phyloP scores from a whole-genome alignment of 2,888 invertebrate genomes.

The Nyleta sp. region DNA sequence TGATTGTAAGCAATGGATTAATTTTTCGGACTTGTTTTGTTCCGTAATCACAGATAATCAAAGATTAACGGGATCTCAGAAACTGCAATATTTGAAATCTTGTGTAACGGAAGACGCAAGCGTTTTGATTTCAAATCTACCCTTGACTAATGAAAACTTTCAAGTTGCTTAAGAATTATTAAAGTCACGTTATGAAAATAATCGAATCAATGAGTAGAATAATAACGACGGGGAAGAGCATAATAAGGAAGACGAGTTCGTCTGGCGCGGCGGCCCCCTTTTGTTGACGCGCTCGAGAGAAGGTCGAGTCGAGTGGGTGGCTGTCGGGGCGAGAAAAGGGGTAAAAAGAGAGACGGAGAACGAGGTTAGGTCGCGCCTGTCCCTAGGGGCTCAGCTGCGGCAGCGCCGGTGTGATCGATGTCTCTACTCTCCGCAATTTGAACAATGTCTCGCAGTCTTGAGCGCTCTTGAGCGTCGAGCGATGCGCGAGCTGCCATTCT shows the following conservation, averaged over 20 bases:
- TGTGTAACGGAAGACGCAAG: too few species aligned
- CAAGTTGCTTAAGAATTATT: too few species aligned
- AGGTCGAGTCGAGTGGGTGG: constrained; percentile 53
- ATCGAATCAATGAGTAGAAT: constrained; percentile 57
- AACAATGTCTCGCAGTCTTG: constrained; percentile 76
- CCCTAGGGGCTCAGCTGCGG: constrained; percentile 75
- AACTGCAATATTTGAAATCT: too few species aligned
- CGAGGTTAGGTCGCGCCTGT: constrained; percentile 67
- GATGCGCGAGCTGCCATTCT: constrained; percentile 71
- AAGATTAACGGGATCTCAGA: too few species aligned
- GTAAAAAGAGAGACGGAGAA: constrained; percentile 59
- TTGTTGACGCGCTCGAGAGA: constrained; percentile 50
- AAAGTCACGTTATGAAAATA: constrained; percentile 49
- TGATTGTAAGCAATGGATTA: too few species aligned
- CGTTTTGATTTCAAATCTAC: too few species aligned
- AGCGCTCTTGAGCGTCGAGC: constrained; percentile 58
- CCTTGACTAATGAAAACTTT: too few species aligned
- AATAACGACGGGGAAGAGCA: constrained; percentile 51
- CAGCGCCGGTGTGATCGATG: constrained; percentile 75
- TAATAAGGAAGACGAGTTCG: constrained; percentile 48
- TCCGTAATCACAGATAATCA: too few species aligned
- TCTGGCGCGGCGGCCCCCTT: constrained; percentile 39
- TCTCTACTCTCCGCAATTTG: constrained; percentile 77
- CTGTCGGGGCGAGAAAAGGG: constrained; percentile 41
- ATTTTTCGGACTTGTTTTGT: too few species aligned